Conservation (phyloP, 2,113 vertebrate genomes). For the Lycocorax pyrrhopterus region DNA sequence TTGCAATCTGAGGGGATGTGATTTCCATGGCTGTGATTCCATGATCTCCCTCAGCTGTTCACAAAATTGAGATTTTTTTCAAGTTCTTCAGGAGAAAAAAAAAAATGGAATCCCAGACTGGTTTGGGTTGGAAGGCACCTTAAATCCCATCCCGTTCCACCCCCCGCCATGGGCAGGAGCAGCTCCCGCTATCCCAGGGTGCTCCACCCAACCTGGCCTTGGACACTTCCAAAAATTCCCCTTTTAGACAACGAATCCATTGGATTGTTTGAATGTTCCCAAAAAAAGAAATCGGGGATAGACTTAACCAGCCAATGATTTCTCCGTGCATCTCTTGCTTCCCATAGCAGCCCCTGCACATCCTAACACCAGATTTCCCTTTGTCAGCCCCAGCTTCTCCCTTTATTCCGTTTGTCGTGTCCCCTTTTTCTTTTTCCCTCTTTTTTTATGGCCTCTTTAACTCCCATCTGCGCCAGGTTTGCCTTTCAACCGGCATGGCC, state of each 20-base stretch:
- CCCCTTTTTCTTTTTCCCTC: not conserved
- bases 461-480: slow-evolving; percentile 26
- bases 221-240: not conserved
- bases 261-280: not conserved
- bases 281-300: not conserved
- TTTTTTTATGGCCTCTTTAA: not conserved
- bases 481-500: slow-evolving; percentile 5
- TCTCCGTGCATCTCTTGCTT: not conserved
- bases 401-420: not conserved
- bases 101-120: not conserved
- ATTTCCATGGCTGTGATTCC: not conserved
- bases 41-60: not conserved
- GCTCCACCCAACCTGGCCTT: not conserved
- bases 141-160: not conserved
- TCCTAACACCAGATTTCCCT: not conserved
- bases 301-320: not conserved
- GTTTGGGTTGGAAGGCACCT: not conserved
- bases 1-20: accelerated
- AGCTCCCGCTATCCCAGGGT: accelerated
- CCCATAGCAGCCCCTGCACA: not conserved
- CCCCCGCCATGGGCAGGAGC: not conserved
- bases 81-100: not conserved
- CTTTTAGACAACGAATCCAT: not conserved
- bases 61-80: not conserved
- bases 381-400: not conserved